Evolutionary conservation across 1,140 invertebrate species (phyloP).

Genomic region (Drosophila tsacasi): DNA sequence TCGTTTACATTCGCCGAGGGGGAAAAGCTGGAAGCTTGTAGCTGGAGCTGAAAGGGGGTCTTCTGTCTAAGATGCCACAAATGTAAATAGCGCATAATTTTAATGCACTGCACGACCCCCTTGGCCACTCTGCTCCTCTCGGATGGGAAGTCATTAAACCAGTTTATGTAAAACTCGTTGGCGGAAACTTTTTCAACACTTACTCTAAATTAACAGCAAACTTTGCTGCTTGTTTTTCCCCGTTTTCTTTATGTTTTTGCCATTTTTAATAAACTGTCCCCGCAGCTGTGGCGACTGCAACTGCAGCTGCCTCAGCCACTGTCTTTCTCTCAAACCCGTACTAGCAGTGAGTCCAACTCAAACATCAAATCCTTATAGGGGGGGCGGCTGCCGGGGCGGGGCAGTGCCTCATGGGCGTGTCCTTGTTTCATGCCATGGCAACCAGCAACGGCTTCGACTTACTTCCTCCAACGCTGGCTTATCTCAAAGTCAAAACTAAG

Average conservation of each 20-base stretch:
- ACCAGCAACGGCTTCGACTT: constrained; percentile 34
- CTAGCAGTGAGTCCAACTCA: constrained; percentile 45
- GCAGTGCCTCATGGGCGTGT: constrained; percentile 31
- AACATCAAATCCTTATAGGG: constrained; percentile 51
- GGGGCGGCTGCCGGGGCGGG: neutral
- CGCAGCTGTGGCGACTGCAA: constrained; percentile 45
- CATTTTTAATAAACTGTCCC: constrained; percentile 51
- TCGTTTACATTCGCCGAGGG: constrained; percentile 37
- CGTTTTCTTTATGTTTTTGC: constrained; percentile 41
- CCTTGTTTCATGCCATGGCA: constrained; percentile 41
- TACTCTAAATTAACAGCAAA: constrained; percentile 78
- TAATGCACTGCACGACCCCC: constrained; percentile 40
- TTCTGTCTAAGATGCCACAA: constrained; percentile 53
- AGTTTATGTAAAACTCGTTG: constrained; percentile 78
- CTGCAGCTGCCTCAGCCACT: neutral
- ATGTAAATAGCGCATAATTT: constrained; percentile 57
- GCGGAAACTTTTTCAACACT: constrained; percentile 69
- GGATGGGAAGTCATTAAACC: constrained; percentile 62
- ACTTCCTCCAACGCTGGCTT: constrained; percentile 15
- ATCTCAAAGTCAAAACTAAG: constrained; percentile 66
- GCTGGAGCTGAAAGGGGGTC: constrained; percentile 22
- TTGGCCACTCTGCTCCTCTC: neutral
- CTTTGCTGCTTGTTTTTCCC: constrained; percentile 53
- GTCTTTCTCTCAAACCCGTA: constrained; percentile 2
- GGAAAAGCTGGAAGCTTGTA: neutral